Conservation (phyloP, 2,113 vertebrate species). For the Dromaius novaehollandiae region DNA sequence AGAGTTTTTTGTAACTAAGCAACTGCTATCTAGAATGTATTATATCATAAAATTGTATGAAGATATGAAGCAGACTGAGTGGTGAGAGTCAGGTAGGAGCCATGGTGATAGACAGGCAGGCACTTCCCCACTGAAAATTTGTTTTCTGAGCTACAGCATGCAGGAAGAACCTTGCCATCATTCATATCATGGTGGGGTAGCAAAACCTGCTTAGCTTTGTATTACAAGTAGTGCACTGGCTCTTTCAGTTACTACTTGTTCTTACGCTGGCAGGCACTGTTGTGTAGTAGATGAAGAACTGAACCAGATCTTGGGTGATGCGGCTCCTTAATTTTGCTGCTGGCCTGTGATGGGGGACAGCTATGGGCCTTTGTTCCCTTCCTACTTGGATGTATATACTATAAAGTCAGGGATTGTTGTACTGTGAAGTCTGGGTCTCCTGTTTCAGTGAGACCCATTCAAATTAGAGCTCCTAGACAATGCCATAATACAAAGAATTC, state of each 20-base stretch:
- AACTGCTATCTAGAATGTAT: slow-evolving; percentile 60
- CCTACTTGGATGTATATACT: not conserved
- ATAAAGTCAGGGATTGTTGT: not conserved
- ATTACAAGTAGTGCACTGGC: rapidly evolving
- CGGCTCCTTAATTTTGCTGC: not conserved
- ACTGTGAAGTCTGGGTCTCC: not conserved
- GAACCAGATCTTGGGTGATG: not conserved
- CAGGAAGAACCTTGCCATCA: not conserved
- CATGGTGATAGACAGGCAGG: not conserved
- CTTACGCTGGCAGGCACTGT: not conserved
- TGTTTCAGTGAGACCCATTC: not conserved
- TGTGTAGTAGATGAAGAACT: not conserved
- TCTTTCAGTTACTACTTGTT: not conserved
- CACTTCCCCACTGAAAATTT: not conserved
- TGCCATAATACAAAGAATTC: not conserved
- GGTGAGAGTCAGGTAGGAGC: not conserved
- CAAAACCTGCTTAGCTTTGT: not conserved
- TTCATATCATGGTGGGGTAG: not conserved
- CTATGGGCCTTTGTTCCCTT: not conserved
- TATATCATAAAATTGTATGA: slow-evolving; percentile 43
- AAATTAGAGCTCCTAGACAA: not conserved
- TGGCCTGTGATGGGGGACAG: not conserved
- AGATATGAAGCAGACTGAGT: slow-evolving; percentile 3
- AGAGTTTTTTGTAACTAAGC: slow-evolving; percentile 59
- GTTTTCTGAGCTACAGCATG: not conserved